Evolutionary conservation across 2,888 invertebrate genomes (phyloP), one percentile per base, ranked within the genome.

Genomic region (Allolobophora icterica): DNA sequence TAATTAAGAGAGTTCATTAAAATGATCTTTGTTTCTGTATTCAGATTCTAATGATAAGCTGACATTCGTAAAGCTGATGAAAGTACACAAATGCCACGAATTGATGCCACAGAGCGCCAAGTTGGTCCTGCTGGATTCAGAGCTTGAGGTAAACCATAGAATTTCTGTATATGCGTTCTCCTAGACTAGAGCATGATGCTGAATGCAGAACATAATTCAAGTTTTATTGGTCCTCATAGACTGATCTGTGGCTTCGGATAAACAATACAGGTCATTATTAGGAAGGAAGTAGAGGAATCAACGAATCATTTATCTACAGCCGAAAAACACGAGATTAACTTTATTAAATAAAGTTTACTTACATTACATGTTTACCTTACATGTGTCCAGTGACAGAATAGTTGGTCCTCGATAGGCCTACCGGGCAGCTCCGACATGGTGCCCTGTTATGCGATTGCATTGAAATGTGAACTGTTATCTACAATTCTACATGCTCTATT

Each of bases 51-150:
- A 87, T 24, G 35, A 35, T 24, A 87, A 87, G 38, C 87, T 87
- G 87, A 87, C 35, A 8, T 87, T 87, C 34, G 87, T 87, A 6
- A 87, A 87, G 87, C 17, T 87, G 34, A 34, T 87, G 24, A 90
- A 90, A 40, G 33, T 42, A 42, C 84, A 90, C 84, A 90, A 42
- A 42, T 90, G 90, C 33, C 84, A 90, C 90, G 83, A 90, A 33
- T 35, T 90, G 42, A 90, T 90, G 84, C 90, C 90, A 24, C 58
- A 38, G 34, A 90, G 90, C 42, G 83, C 71, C 30, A 90, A 40
- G 42, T 38, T 90, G 30, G 90, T 90, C 38, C 90, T 90, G 33
- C 35, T 90, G 30, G 90, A 90, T 90, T 90, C 90, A 8, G 90
- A 90, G 71, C 42, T 90, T 15, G n/a, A 83, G 90, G 90, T 90